These are phyloP conservation scores for Drosophila quinaria DNA, from an alignment of 2,888 invertebrate genomes.

Conservation along the genomic window DNA sequence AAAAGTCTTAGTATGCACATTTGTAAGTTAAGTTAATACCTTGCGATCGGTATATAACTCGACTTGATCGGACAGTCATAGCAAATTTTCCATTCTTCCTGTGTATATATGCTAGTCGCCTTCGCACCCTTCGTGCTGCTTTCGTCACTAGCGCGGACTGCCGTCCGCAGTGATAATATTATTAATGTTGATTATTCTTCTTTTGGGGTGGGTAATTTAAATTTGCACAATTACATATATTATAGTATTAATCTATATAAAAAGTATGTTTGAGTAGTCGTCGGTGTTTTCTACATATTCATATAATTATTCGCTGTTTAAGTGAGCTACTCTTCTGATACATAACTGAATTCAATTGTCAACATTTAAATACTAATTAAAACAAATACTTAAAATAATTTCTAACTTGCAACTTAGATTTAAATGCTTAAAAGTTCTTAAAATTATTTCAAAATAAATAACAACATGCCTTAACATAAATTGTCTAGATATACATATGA, in stretches of 20 bases:
- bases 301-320: conserved; percentile 73
- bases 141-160: too few relatives aligned
- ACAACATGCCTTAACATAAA: conserved; percentile 61
- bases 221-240: conserved; percentile 26
- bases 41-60: too few relatives aligned
- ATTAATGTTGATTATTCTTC: conserved; percentile 24
- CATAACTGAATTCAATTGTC: conserved; percentile 31
- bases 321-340: conserved; percentile 43
- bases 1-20: too few relatives aligned
- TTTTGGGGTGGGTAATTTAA: conserved; percentile 63
- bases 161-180: too few relatives aligned
- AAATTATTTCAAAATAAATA: conserved; percentile 68
- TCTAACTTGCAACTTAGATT: conserved; percentile 61
- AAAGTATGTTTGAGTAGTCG: conserved; percentile 31
- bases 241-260: conserved; percentile 26
- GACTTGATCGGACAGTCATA: too few relatives aligned
- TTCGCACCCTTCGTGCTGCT: too few relatives aligned
- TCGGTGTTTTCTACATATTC: conserved; percentile 5
- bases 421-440: conserved; percentile 65
- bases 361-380: conserved; percentile 62
- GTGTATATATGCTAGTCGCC: too few relatives aligned
- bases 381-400: conserved; percentile 40
- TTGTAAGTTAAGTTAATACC: too few relatives aligned
- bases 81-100: too few relatives aligned
- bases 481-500: conserved; percentile 17